Evolutionary conservation across 2,113 vertebrate genomes (phyloP), one percentile per base, ranked within the genome.

Genomic region (Oceanites oceanicus): DNA sequence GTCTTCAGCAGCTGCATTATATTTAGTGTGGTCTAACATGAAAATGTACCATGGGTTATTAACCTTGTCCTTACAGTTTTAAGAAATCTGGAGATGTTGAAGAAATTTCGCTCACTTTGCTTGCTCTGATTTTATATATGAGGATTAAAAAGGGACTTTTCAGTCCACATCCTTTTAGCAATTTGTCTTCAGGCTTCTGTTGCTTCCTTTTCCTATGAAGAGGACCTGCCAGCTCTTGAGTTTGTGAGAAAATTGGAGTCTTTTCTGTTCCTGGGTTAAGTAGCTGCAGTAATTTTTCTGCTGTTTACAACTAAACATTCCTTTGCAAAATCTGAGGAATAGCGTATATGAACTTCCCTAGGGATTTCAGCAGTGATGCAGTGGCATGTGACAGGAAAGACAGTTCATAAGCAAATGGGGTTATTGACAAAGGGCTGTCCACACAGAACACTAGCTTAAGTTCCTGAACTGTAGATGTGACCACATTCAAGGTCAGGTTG

Each of bases 231-330:
- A 73, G 49, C 49, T 91, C 77, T 61, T 61, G 73, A 61, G 40
- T 74, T 56, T 95, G 32, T 83, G 88, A 96, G 91, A 92, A 94
- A 93, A 78, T 5, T 1, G 2, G 66, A 66, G 40, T 78, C 45
- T 62, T 40, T 91, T 91, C 62, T 92, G 30, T 55, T 95, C 61
- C 32, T 0, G 2, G 45, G 73, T 91, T 91, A 91, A 96, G 50
- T 44, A 86, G 85, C n/a, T 91, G 73, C 73, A 82, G 70, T 94
- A 92, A 73, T 85, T 94, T 15, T 94, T 76, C 29, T 83, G 50
- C 56, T 96, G 58, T 92, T 97, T 95, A 66, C 36, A 62, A 18
- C 52, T 67, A 30, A 94, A 88, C 42, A 20, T 95, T 85, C 61
- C 70, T 95, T 79, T 23, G n/a, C 30, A 17, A 86, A 90, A 45